Percentiles rank a stretch among this genome's conserved stretches.
These are phyloP conservation scores for Chaetodon auriga DNA, from an alignment of 2,113 vertebrate species.

Conservation along the genomic window DNA sequence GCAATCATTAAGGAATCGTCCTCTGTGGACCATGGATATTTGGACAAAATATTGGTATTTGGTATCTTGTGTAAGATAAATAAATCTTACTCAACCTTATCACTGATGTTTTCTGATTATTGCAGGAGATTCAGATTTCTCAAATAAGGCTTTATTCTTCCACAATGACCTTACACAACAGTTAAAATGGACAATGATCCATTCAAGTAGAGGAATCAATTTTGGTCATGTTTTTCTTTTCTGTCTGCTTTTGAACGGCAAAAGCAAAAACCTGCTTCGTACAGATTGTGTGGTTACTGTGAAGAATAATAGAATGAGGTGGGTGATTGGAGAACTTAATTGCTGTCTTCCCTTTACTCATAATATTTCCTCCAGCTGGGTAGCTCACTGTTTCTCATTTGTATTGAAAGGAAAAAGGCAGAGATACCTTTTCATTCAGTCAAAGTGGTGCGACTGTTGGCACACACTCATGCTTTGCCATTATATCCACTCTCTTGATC, in stretches of 20 bases:
- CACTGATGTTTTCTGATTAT: not conserved
- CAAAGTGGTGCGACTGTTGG: conserved; percentile 21
- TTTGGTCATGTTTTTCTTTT: not conserved
- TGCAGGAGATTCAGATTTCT: not conserved
- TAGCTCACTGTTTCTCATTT: not conserved
- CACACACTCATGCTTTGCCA: not conserved
- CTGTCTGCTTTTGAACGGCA: not conserved
- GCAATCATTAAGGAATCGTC: too few relatives aligned
- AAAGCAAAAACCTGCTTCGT: not conserved
- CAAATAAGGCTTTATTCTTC: not conserved
- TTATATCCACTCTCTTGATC: conserved; percentile 17
- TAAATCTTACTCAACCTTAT: not conserved
- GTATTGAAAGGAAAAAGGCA: not conserved
- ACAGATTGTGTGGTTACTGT: not conserved
- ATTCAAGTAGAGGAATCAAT: not conserved
- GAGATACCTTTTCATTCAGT: conserved; percentile 4
- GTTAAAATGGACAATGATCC: not conserved
- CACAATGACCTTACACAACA: not conserved
- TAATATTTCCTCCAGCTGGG: conserved; percentile 22
- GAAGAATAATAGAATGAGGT: conserved; percentile 3
- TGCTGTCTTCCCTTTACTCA: not conserved
- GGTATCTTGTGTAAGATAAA: too few relatives aligned
- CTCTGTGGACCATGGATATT: too few relatives aligned
- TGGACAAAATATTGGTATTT: too few relatives aligned
- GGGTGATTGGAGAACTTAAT: conserved; percentile 1